Evolutionary conservation across 37 sponge, comb jelly and placozoan species (phyloP), one percentile per base, ranked within the genome.

Genomic region (Lycopodina hypogea): DNA sequence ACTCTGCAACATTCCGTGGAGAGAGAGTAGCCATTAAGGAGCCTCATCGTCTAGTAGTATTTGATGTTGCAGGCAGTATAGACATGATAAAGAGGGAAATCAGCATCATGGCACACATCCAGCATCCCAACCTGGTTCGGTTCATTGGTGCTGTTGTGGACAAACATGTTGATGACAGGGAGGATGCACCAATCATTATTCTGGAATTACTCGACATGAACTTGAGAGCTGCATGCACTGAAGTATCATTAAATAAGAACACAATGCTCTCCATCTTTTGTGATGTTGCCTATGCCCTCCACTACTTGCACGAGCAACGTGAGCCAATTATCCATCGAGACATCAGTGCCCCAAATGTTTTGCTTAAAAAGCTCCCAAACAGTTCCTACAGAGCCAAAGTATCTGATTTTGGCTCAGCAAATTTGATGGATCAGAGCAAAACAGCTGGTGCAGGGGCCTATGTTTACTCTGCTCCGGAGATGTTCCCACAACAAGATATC

Each of bases 381-480:
- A 82, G 75, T 3, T 59, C 2, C 0, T 86, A 81, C 82, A 67
- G 38, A 34, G 92, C 92, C 21, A 91, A 91, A 62, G 77, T 91
- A 22, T 77, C 83, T 45, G 92, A 91, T 69, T 86, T 86, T 61
- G 92, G 92, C 7, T 83, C 92, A 59, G 92, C 92, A 51, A 91
- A 86, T 67, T 38, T 86, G 26, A 65, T 62, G 12, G 24, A 66
- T 21, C 23, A 78, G 12, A 21, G 56, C 23, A 22, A 37, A 8
- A 86, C 91, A 24, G 67, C 51, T 52, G 79, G 51, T 29, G 80
- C 79, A 18, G 91, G 86, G 0, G 79, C 83, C 35, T 63, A 75
- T n/a, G 64, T 75, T 35, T 91, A 91, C 57, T 68, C 77, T 60
- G 84, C 92, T 45, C 92, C 92, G 28, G 92, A 91, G 69, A 72